Percentiles rank a stretch among this genome's conserved stretches.
Evolutionary conservation across 2,113 vertebrate species (phyloP).

Genomic region (Seriola rivoliana): DNA sequence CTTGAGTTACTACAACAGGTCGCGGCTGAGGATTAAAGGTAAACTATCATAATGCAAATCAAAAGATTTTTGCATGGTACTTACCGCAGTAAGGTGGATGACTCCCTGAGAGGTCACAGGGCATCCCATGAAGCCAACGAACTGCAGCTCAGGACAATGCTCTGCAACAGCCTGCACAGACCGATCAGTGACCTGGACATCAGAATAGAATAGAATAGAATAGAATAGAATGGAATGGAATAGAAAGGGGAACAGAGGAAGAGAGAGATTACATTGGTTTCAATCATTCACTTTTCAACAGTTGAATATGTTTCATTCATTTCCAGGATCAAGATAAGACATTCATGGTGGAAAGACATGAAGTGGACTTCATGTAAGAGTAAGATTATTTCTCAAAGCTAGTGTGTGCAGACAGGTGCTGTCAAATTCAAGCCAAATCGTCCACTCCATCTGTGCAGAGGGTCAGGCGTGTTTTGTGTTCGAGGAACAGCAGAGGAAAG

Average conservation of each 20-base stretch:
- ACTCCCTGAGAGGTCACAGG: conserved; percentile 98
- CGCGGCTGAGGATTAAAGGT: neutral
- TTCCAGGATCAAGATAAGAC: neutral
- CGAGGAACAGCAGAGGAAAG: conserved; percentile 29
- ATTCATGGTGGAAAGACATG: neutral
- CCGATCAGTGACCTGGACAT: conserved; percentile 92
- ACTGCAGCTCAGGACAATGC: conserved; percentile 95
- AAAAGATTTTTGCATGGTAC: conserved; percentile 49
- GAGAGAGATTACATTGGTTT: neutral
- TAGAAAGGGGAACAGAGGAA: neutral
- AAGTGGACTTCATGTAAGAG: too few species aligned
- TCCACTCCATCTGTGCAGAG: conserved; percentile 9
- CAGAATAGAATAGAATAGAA: conserved; percentile 52
- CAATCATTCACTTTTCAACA: neutral
- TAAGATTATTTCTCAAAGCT: neutral
- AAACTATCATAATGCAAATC: neutral
- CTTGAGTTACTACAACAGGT: neutral
- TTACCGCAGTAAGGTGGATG: conserved; percentile 97
- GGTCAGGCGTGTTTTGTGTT: conserved; percentile 36
- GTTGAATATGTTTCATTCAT: neutral
- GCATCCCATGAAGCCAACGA: conserved; percentile 99
- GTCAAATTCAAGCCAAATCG: conserved; percentile 30
- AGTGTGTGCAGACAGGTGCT: conserved; percentile 25
- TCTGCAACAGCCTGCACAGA: conserved; percentile 96
- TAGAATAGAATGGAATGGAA: neutral